phyloP scores from a whole-genome alignment of 2,797 vertebrate genomes.

The Myotis pilosus region DNA sequence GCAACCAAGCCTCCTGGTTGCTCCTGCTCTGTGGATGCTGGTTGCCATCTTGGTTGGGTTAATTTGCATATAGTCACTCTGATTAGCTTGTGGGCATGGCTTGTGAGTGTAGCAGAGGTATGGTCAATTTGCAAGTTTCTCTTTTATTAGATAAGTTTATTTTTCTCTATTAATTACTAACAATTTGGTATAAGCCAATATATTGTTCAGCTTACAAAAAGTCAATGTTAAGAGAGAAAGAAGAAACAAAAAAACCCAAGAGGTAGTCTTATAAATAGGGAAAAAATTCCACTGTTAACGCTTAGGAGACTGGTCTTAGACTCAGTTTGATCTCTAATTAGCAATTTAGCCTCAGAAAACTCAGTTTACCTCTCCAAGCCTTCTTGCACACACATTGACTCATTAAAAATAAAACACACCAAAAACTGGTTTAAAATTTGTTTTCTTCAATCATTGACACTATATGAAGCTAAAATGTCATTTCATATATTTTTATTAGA shows the following conservation, averaged over 20 bases:
- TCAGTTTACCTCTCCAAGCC: neutral
- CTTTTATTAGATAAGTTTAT: neutral
- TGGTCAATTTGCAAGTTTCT: too few relatives aligned
- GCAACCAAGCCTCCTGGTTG: too few relatives aligned
- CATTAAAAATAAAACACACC: neutral
- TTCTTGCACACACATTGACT: neutral
- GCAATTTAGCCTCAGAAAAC: neutral
- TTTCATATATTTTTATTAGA: neutral
- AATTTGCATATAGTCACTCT: too few relatives aligned
- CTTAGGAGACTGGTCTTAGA: neutral
- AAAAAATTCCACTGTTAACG: neutral
- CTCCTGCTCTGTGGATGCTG: too few relatives aligned
- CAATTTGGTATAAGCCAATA: neutral
- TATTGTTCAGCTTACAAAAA: neutral
- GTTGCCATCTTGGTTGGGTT: too few relatives aligned
- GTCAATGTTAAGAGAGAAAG: neutral
- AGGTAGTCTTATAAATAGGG: neutral
- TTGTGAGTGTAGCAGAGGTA: too few relatives aligned
- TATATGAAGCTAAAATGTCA: neutral
- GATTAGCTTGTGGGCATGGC: too few relatives aligned
- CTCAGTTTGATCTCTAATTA: neutral
- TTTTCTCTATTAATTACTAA: neutral
- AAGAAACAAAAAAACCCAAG: neutral
- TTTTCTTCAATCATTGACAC: neutral
- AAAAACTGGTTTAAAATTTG: neutral